These are phyloP conservation scores for Calidris pugnax DNA, from an alignment of 2,113 vertebrate genomes.

Conservation along the genomic window DNA sequence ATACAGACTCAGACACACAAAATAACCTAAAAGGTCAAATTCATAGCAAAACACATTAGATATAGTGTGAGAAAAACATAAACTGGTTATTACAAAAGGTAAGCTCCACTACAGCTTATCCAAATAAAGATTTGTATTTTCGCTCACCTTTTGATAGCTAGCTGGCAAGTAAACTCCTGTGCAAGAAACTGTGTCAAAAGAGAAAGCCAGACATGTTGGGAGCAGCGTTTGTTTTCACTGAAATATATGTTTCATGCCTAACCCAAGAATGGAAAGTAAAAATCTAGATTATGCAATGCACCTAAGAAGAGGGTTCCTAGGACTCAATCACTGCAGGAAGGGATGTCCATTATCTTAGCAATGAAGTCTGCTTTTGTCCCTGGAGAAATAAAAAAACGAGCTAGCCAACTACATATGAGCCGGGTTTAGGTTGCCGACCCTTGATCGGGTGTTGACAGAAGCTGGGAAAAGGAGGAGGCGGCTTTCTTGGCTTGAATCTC, in stretches of 20 bases:
- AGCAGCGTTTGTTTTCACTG: background rate
- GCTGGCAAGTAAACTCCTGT: background rate
- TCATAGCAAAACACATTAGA: background rate
- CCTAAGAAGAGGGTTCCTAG: background rate
- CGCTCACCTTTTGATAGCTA: background rate
- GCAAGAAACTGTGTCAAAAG: constrained; percentile 17
- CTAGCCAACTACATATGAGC: background rate
- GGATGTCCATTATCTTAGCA: background rate
- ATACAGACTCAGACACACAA: background rate
- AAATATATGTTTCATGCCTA: background rate
- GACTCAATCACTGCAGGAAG: background rate
- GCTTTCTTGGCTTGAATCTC: constrained; percentile 9
- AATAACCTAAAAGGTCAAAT: background rate
- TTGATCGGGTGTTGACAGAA: constrained; percentile 39
- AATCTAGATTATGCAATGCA: background rate
- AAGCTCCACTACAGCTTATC: background rate
- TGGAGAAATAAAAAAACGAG: background rate
- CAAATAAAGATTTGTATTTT: constrained; percentile 19
- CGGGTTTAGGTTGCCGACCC: background rate
- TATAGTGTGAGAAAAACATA: background rate
- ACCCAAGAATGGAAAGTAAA: background rate
- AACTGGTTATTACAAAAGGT: background rate
- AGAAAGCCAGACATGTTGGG: background rate
- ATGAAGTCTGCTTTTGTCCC: background rate
- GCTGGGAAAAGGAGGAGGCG: background rate